These are phyloP conservation scores for Gymnosoma rotundatum DNA, from an alignment of 2,888 invertebrate genomes.

Conservation along the genomic window DNA sequence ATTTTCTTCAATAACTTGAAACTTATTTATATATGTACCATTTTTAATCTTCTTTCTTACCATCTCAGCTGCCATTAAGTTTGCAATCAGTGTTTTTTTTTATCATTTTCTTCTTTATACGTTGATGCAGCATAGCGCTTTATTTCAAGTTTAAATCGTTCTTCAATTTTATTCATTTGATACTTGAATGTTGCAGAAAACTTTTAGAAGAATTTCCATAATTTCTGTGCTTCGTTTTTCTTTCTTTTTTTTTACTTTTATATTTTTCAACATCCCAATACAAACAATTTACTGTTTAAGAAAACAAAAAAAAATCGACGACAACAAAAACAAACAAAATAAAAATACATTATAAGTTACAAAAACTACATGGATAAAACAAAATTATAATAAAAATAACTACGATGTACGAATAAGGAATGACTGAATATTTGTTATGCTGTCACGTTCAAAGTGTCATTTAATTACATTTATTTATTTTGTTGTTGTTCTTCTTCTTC, in stretches of 20 bases:
- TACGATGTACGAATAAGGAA: conserved; percentile 41
- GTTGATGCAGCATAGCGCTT: too few species aligned
- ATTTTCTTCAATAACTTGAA: too few species aligned
- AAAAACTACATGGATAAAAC: background rate
- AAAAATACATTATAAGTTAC: conserved; percentile 7
- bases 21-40: too few species aligned
- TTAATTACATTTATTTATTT: conserved; percentile 58
- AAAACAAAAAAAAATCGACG: conserved; percentile 26
- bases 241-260: background rate
- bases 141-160: background rate
- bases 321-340: conserved; percentile 2
- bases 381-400: conserved; percentile 16
- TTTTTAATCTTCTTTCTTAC: too few species aligned
- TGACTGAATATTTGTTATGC: conserved; percentile 42
- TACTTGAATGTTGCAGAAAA: conserved; percentile 1
- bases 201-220: conserved; percentile 15
- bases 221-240: background rate
- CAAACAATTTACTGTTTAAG: conserved; percentile 39
- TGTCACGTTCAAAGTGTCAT: conserved; percentile 58
- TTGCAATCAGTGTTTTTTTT: too few species aligned
- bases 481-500: conserved; percentile 18
- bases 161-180: background rate
- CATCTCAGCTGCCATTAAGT: too few species aligned
- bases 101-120: too few species aligned
- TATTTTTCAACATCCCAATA: conserved; percentile 30